Conservation (phyloP, 2,888 invertebrate species). For the Andrena flavipes region DNA sequence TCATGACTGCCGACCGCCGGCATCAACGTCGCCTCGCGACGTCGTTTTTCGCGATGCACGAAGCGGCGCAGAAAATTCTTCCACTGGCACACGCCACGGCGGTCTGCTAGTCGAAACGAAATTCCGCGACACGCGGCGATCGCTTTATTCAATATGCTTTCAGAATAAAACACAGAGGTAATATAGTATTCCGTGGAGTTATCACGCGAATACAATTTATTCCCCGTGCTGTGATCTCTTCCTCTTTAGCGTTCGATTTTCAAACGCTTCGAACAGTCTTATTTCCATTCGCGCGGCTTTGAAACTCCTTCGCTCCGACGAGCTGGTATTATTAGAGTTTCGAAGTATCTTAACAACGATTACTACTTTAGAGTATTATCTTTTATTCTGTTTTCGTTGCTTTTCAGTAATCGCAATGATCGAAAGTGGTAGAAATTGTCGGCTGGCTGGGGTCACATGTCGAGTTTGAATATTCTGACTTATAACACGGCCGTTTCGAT, state of each 20-base stretch:
- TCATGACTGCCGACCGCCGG: constrained; percentile 80
- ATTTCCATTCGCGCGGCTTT: background rate
- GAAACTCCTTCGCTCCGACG: background rate
- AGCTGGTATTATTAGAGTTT: background rate
- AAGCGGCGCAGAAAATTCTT: constrained; percentile 75
- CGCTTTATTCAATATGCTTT: background rate
- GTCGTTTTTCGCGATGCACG: constrained; percentile 86
- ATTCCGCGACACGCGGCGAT: background rate
- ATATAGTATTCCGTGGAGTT: background rate
- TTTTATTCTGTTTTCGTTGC: background rate
- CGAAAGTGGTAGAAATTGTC: background rate
- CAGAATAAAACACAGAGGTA: background rate
- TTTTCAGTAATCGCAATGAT: background rate
- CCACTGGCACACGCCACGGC: constrained; percentile 1
- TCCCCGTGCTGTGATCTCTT: constrained; percentile 12
- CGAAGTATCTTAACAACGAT: constrained; percentile 18
- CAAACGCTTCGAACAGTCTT: background rate
- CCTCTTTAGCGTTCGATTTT: constrained; percentile 15
- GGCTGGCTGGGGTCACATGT: background rate
- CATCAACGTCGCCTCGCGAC: constrained; percentile 85
- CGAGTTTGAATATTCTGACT: constrained; percentile 1
- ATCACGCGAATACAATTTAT: background rate
- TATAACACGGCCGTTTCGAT: constrained; percentile 10
- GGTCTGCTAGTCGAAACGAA: background rate
- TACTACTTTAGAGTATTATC: background rate